These are phyloP conservation scores for Polydesmus complanatus DNA, from an alignment of 2,888 invertebrate species.

Conservation along the genomic window DNA sequence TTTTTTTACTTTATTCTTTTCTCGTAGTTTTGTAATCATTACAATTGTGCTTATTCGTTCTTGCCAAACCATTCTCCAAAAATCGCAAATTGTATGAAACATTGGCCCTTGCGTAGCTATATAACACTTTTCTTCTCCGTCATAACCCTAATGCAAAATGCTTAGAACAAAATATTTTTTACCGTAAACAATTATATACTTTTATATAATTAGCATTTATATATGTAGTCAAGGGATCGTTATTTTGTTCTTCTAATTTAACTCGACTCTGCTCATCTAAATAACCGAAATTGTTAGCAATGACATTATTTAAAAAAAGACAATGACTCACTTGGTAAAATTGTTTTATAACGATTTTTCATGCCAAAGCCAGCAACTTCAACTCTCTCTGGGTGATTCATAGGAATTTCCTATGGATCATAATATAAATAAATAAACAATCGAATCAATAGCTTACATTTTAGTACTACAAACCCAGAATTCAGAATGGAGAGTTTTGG, in stretches of 20 bases:
- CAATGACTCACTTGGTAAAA: constrained; percentile 24
- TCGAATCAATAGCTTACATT: not conserved
- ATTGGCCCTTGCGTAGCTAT: constrained; percentile 89
- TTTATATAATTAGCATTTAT: constrained; percentile 90
- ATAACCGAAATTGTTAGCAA: constrained; percentile 18
- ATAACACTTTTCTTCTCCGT: constrained; percentile 69
- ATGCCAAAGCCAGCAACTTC: constrained; percentile 75
- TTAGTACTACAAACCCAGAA: constrained; percentile 50
- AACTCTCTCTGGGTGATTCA: constrained; percentile 80
- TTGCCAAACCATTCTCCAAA: constrained; percentile 73
- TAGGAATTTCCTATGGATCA: constrained; percentile 53
- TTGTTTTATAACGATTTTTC: constrained; percentile 40
- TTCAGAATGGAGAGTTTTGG: constrained; percentile 56
- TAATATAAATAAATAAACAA: constrained; percentile 4
- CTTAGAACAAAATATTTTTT: constrained; percentile 18
- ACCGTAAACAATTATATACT: constrained; percentile 39
- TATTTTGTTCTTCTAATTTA: constrained; percentile 43
- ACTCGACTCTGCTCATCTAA: constrained; percentile 67
- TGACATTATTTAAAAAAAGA: not conserved
- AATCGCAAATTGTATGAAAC: constrained; percentile 73
- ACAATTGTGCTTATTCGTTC: constrained; percentile 50
- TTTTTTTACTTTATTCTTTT: constrained; percentile 42
- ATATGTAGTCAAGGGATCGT: constrained; percentile 52
- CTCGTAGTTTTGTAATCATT: constrained; percentile 80
- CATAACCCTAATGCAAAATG: constrained; percentile 56